phyloP scores from a whole-genome alignment of 2,888 invertebrate species.

The Melikaiella ostensackeni region DNA sequence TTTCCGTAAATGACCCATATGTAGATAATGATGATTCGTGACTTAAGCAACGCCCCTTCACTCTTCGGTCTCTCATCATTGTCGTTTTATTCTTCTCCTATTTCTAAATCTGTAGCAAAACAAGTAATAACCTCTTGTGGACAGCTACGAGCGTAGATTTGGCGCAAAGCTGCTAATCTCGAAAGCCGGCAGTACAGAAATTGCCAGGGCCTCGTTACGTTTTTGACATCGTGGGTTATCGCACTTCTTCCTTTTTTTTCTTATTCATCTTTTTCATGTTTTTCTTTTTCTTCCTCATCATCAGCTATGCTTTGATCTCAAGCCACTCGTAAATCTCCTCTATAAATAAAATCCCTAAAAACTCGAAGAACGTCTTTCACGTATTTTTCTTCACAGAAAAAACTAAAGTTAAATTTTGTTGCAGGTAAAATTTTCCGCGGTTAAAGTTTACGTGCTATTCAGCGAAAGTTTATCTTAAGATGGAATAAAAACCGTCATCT shows the following conservation, averaged over 20 bases:
- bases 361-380: conserved; percentile 11
- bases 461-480: no score
- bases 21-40: neutral
- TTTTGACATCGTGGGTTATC: conserved; percentile 30
- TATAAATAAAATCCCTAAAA: conserved; percentile 31
- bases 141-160: neutral
- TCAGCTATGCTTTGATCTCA: conserved; percentile 35
- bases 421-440: no score
- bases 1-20: conserved; percentile 14
- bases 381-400: neutral
- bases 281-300: neutral
- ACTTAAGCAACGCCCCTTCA: neutral
- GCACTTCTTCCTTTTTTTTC: neutral
- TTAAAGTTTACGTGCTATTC: no score
- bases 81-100: conserved; percentile 47
- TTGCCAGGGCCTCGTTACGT: conserved; percentile 28
- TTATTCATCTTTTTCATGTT: neutral
- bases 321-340: conserved; percentile 20
- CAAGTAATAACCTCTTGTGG: conserved; percentile 27
- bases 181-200: conserved; percentile 18
- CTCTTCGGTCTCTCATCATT: neutral
- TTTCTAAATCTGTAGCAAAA: conserved; percentile 62
- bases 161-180: conserved; percentile 33
- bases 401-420: no score
- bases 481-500: no score